Base-by-base conservation (phyloP, 2,113 vertebrate species). In the Pteropus alecto region DNA sequence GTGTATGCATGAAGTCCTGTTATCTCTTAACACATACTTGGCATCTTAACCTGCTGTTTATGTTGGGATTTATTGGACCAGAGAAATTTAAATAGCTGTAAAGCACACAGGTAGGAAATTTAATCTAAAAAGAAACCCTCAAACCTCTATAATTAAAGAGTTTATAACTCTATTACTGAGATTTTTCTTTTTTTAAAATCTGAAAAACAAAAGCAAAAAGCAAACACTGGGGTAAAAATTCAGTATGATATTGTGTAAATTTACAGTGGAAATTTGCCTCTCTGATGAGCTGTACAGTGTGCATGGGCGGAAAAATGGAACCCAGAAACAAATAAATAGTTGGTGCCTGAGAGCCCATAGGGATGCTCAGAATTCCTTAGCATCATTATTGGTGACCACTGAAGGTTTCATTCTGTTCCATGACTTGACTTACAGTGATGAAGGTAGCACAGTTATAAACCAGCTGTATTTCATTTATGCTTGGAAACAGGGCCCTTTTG, bases 381-480 rank as follows among this genome's bases (percentile, higher is more conserved):
- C 46, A 82, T 98, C 93, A 43, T 74, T 74, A 88, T 89, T 38
- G 65, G 78, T 33, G 65, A 73, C 90, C 93, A 87, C 38, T 0
- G 0, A 97, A 97, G 86, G 91, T 98, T 97, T 96, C 84, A 35
- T 90, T 96, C 98, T 97, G 90, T 92, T 93, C 87, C 68, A 61
- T 96, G 92, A 86, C 92, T 81, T 98, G 97, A 95, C 86, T 97
- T 98, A 58, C 63, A 77, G 70, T 24, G 41, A 95, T 56, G 95
- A 95, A 96, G 94, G 95, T 93, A 97, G 96, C 83, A 82, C 96
- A 98, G 97, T 96, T 98, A 98, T 98, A 98, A 98, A 97, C 87
- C 98, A 99, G 98, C 98, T 99, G 98, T 98, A 94, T 97, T 98
- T 98, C 96, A 98, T 98, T 98, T 98, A 71, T 56, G 70, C 94